phyloP scores from a whole-genome alignment of 1,140 invertebrate species.

The Drosophila tsacasi region DNA sequence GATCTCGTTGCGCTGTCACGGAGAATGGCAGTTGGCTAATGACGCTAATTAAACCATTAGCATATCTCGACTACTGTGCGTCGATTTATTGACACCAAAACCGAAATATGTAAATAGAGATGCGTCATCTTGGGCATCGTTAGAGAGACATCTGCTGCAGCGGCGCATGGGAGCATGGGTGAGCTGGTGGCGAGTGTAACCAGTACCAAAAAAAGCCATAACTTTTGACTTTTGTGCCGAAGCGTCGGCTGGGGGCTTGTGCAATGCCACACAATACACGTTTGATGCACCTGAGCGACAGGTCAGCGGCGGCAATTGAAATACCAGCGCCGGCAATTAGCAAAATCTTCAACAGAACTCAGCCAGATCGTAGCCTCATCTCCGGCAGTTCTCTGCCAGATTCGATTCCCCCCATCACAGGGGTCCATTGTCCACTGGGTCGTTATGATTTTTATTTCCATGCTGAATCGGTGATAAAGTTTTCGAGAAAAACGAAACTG shows the following conservation, averaged over 20 bases:
- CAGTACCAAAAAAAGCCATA: slow-evolving; percentile 60
- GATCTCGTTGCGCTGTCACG: not conserved
- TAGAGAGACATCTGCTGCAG: slow-evolving; percentile 19
- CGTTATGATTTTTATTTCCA: slow-evolving; percentile 47
- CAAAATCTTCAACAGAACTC: slow-evolving; percentile 15
- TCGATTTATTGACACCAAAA: slow-evolving; percentile 67
- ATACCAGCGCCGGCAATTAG: slow-evolving; percentile 35
- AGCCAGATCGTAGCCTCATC: not conserved
- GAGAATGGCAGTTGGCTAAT: slow-evolving; percentile 16
- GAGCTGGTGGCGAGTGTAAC: slow-evolving; percentile 17
- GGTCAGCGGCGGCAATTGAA: slow-evolving; percentile 67
- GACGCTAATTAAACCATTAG: slow-evolving; percentile 68
- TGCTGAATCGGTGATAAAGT: slow-evolving; percentile 57
- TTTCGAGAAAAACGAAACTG: slow-evolving; percentile 48
- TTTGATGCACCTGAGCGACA: slow-evolving; percentile 63
- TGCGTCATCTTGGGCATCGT: slow-evolving; percentile 64
- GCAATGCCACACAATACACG: slow-evolving; percentile 66
- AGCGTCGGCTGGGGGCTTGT: slow-evolving; percentile 16
- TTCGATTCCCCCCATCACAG: not conserved
- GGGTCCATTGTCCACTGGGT: slow-evolving; percentile 25
- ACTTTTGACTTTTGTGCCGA: slow-evolving; percentile 68
- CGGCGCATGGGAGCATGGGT: slow-evolving; percentile 21
- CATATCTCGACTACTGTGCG: slow-evolving; percentile 50
- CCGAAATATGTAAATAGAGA: slow-evolving; percentile 69
- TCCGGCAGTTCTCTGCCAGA: not conserved